Conservation (phyloP, 37 sponge, comb jelly and placozoan species). For the Chondrosia reniformis region DNA sequence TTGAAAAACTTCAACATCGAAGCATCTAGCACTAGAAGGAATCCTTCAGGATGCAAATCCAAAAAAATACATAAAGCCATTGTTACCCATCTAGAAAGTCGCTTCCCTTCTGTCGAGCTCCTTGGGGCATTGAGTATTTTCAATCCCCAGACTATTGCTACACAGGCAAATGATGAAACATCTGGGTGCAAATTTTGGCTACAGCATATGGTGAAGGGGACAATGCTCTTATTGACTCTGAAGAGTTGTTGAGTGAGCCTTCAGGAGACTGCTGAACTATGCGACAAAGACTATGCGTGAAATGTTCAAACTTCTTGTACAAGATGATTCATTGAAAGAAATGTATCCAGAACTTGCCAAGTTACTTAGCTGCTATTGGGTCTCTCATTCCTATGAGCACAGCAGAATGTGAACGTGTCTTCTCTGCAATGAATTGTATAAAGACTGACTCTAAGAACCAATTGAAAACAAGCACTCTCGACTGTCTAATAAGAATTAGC, state of each 20-base stretch:
- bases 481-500: conserved; percentile 23
- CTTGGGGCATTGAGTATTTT: conserved; percentile 19
- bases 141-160: background rate
- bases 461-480: conserved; percentile 17
- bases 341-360: conserved; percentile 16
- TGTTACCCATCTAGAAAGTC: background rate
- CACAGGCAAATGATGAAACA: background rate
- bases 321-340: conserved; percentile 19
- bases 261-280: conserved; percentile 2
- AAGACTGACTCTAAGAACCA: conserved; percentile 28
- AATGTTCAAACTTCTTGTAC: conserved; percentile 11
- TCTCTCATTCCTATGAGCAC: conserved; percentile 27
- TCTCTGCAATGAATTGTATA: conserved; percentile 35
- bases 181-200: background rate
- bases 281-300: background rate
- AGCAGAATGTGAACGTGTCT: conserved; percentile 41
- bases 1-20: conserved; percentile 13
- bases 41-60: background rate
- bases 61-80: conserved; percentile 22
- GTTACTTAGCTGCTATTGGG: conserved; percentile 17
- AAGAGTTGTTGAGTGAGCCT: conserved; percentile 14
- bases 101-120: conserved; percentile 16
- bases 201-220: conserved; percentile 14
- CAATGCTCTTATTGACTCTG: background rate
- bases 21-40: background rate